Percentiles rank a stretch among this genome's conserved stretches.
phyloP scores from a whole-genome alignment of 2,113 vertebrate species.

The Abramis brama region DNA sequence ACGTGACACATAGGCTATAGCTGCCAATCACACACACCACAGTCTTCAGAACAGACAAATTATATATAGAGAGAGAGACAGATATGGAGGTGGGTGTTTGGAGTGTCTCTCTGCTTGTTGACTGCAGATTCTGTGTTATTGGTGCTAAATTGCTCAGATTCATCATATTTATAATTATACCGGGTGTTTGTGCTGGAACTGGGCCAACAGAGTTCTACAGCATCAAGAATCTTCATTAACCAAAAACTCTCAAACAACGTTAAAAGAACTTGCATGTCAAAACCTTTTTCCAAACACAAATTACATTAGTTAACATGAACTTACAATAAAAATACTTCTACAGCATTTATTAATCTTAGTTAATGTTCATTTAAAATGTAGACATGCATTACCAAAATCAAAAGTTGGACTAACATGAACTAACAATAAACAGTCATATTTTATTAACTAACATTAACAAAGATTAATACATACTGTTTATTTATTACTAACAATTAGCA shows the following conservation, averaged over 20 bases:
- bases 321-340: no score
- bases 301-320: no score
- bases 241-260: conserved; percentile 56
- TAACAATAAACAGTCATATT: background rate
- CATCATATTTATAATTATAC: conserved; percentile 46
- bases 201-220: background rate
- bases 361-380: no score
- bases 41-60: background rate
- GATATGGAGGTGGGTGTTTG: background rate
- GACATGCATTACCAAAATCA: background rate
- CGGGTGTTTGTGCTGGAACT: conserved; percentile 23
- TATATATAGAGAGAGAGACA: background rate
- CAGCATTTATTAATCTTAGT: no score
- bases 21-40: background rate
- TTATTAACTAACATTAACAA: no score
- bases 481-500: no score
- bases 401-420: background rate
- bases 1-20: background rate
- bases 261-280: background rate
- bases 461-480: no score
- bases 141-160: conserved; percentile 41
- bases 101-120: conserved; percentile 24
- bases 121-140: conserved; percentile 44
- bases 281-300: no score
- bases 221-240: conserved; percentile 24